Evolutionary conservation across 2,888 invertebrate genomes (phyloP).

Genomic region (Andrena praecox): DNA sequence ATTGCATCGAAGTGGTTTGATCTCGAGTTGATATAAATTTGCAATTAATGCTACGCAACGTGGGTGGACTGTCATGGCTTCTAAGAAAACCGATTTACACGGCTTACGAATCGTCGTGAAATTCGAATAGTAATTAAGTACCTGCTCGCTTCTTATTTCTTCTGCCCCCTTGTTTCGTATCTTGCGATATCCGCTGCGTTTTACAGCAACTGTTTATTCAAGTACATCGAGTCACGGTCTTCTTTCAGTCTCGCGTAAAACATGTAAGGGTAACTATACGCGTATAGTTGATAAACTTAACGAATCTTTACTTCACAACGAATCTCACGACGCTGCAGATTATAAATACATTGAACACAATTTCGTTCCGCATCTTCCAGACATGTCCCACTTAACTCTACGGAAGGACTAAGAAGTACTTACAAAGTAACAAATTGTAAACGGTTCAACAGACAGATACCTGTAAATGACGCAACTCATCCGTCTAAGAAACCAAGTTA

Average conservation of each 20-base stretch:
- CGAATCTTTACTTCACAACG: too few relatives aligned
- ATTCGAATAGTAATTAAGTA: constrained; percentile 13
- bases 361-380: too few relatives aligned
- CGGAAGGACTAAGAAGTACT: too few relatives aligned
- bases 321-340: too few relatives aligned
- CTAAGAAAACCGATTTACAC: constrained; percentile 30
- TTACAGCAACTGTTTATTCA: constrained; percentile 20
- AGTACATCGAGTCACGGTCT: constrained; percentile 30
- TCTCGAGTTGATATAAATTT: constrained; percentile 13
- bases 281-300: not conserved
- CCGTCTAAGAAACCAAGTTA: too few relatives aligned
- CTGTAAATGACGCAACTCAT: too few relatives aligned
- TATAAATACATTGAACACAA: too few relatives aligned
- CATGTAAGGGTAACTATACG: not conserved
- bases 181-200: not conserved
- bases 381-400: too few relatives aligned
- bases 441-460: not conserved
- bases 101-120: constrained; percentile 10
- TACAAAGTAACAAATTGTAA: too few relatives aligned
- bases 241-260: not conserved
- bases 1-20: constrained; percentile 17
- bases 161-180: not conserved
- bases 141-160: constrained; percentile 14
- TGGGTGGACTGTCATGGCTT: constrained; percentile 32
- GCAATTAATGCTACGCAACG: constrained; percentile 43